Percentiles rank a stretch among this genome's conserved stretches.
These are phyloP conservation scores for Phthorimaea operculella DNA, from an alignment of 1,140 invertebrate genomes.

Conservation along the genomic window DNA sequence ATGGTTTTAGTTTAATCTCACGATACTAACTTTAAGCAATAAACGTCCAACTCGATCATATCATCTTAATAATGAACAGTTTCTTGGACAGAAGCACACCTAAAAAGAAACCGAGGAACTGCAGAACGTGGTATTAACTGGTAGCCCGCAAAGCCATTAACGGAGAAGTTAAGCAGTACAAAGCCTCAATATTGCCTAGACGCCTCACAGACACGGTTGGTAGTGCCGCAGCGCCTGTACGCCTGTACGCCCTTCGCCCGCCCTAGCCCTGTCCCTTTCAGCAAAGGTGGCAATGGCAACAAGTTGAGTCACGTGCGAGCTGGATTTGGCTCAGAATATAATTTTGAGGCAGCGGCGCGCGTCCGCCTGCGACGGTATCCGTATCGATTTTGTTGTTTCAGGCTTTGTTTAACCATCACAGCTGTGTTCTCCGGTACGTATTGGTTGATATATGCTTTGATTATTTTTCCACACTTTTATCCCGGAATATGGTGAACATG, in stretches of 20 bases:
- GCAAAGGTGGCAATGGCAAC: slow-evolving; percentile 32
- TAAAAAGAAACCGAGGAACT: no score
- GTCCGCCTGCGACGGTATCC: slow-evolving; percentile 41
- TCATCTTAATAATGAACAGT: no score
- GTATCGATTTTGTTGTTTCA: slow-evolving; percentile 58
- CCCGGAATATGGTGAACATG: neutral
- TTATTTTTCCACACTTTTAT: neutral
- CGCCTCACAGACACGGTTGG: neutral
- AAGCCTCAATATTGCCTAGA: neutral
- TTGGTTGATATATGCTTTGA: neutral
- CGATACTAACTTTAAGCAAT: no score
- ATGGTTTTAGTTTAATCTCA: no score
- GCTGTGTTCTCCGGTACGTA: neutral
- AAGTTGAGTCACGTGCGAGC: slow-evolving; percentile 61
- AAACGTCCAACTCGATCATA: no score
- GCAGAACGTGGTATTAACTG: no score
- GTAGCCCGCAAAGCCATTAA: no score
- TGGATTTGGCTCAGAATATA: slow-evolving; percentile 49
- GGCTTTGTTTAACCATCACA: slow-evolving; percentile 41
- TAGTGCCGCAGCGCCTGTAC: neutral
- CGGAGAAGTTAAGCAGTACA: neutral
- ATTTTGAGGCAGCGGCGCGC: slow-evolving; percentile 46
- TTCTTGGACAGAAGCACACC: no score
- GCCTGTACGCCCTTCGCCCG: neutral
- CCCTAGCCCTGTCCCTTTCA: neutral